Evolutionary conservation across 2,888 invertebrate genomes (phyloP), one percentile per base, ranked within the genome.

Genomic region (Stenolophus ochropezus): DNA sequence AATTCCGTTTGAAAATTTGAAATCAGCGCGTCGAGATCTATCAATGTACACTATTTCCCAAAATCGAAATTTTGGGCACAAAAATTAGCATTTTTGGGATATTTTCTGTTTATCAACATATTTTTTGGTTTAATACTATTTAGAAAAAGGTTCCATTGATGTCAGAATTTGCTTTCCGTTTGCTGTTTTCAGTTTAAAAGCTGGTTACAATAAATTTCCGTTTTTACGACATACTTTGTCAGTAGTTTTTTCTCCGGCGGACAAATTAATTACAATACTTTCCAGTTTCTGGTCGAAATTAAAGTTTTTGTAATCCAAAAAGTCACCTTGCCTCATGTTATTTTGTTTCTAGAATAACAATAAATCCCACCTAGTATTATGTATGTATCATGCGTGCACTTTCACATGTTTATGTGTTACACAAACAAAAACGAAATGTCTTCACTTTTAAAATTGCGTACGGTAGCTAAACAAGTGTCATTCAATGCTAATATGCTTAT

Each of bases 351-450:
- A 23, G 74, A 74, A 74, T 74, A 74, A 51, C n/a, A 74, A 74
- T 51, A 25, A 51, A 51, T 16, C 25, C 71, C 11, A 69, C 8
- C 2, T 5, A 33, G 6, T 25, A 53, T 49, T 25, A 74, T 74
- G 21, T 74, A 51, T 74, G 74, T 74, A 74, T 53, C 11, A 49
- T 74, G 23, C 51, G 74, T 74, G 27, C 25, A 49, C 74, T 74
- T 74, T 74, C 74, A 74, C 74, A 74, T 74, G 49, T 49, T 25
- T 25, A n/a, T 51, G 51, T 74, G 27, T 74, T 74, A 53, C 74
- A 74, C 74, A 74, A 74, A 74, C 74, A 74, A 74, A 74, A 74
- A 53, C 74, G 74, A 74, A 74, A 74, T 74, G 25, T 74, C 47
- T 53, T 27, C 27, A 69, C 33, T 33, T 69, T 69, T 69, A 33